Base-by-base conservation (phyloP, 2,888 invertebrate species). In the Nyleta sp. region DNA sequence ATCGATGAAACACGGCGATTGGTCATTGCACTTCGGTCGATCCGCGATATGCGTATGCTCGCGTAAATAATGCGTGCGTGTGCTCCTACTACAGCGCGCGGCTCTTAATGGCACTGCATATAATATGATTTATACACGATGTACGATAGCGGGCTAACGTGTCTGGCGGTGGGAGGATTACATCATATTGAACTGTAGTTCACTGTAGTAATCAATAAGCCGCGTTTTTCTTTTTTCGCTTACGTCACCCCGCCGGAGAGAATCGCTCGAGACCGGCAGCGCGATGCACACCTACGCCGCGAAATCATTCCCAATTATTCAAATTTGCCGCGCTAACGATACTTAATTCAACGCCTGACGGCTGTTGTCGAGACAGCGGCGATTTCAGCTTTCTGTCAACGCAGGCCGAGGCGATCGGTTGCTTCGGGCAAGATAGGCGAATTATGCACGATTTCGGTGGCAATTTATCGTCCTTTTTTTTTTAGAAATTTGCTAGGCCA, bases 21-120 rank as follows among this genome's bases (percentile, higher is more conserved):
- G 82, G 81, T 80, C 82, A 82, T 82, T 82, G 82, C 81, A 81
- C 82, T 82, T 81, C 80, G 80, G 71, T 62, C 80, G 75, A 78
- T 80, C 74, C 38, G 67, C n/a, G 70, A 71, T 73, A 76, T 33
- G 78, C 71, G 68, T 48, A 59, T 46, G 57, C 57, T 62, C 67
- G 74, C 60, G 78, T 76, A 81, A 77, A 79, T 77, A 77, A 68
- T 73, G 71, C 68, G 71, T 55, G 72, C 74, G 59, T 78, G 60
- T 78, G 44, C 64, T 67, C 48, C 72, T 38, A 62, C 48, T 48
- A 33, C 42, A 60, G 55, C 57, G 62, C 22, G 71, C 65, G 64
- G 75, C 65, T 62, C 70, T 68, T 79, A 73, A 72, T 78, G 62
- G 73, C 55, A 57, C 71, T 62, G 74, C 70, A 78, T 81, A 80